These are phyloP conservation scores for Lomographa bimaculata DNA, from an alignment of 2,888 invertebrate genomes.

Conservation along the genomic window DNA sequence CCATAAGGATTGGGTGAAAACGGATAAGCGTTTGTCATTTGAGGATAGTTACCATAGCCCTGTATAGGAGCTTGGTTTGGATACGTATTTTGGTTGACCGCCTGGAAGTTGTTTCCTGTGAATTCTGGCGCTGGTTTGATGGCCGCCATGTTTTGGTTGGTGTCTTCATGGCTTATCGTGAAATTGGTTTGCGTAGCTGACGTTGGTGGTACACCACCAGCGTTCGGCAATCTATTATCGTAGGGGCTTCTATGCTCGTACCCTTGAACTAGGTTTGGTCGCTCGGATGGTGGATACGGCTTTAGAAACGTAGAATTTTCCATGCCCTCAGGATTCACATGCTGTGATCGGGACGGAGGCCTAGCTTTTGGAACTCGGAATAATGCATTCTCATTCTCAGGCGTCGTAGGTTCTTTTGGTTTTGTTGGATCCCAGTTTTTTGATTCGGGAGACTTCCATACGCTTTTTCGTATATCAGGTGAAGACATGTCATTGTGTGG, in stretches of 20 bases:
- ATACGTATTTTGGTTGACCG: slow-evolving; percentile 66
- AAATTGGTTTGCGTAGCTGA: slow-evolving; percentile 63
- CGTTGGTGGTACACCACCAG: slow-evolving; percentile 46
- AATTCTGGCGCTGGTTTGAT: slow-evolving; percentile 63
- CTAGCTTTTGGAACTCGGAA: slow-evolving; percentile 86
- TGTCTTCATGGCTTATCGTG: slow-evolving; percentile 72
- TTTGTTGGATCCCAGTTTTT: slow-evolving; percentile 73
- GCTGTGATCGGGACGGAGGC: slow-evolving; percentile 84
- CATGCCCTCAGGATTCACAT: slow-evolving; percentile 72
- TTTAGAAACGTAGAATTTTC: slow-evolving; percentile 85
- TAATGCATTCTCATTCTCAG: slow-evolving; percentile 78
- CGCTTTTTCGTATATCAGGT: slow-evolving; percentile 62
- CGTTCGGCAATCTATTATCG: slow-evolving; percentile 56
- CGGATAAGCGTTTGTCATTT: slow-evolving; percentile 71
- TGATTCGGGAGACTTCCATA: slow-evolving; percentile 77
- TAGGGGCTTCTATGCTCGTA: slow-evolving; percentile 75
- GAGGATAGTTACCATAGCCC: slow-evolving; percentile 76
- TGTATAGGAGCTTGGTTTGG: slow-evolving; percentile 69
- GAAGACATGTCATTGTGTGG: slow-evolving; percentile 60
- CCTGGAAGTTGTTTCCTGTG: slow-evolving; percentile 68
- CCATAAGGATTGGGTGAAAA: slow-evolving; percentile 76
- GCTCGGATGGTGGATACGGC: slow-evolving; percentile 84
- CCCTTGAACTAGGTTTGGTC: slow-evolving; percentile 64
- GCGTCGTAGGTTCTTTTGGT: slow-evolving; percentile 59
- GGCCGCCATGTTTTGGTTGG: slow-evolving; percentile 51